Conservation (phyloP, 2,797 vertebrate species). For the Acipenser ruthenus region DNA sequence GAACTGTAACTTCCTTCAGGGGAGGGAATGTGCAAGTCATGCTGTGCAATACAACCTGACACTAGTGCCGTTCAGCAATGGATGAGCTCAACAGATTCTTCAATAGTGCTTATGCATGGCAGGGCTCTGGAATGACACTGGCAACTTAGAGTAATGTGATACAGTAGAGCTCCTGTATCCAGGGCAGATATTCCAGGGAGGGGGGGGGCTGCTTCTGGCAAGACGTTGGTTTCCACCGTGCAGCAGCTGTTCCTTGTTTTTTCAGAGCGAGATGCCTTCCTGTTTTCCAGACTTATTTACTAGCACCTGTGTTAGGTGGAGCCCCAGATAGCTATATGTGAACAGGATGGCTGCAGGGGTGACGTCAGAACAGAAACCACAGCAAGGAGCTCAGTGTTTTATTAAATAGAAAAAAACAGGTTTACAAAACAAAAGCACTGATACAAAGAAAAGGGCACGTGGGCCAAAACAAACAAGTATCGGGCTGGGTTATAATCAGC, state of each 20-base stretch:
- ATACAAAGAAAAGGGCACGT: no score
- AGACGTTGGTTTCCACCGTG: not conserved
- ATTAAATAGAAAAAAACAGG: no score
- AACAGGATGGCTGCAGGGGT: no score
- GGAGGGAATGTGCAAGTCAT: conserved; percentile 36
- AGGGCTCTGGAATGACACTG: conserved; percentile 7
- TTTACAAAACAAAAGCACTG: no score
- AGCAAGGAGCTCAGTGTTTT: no score
- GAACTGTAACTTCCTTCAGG: no score
- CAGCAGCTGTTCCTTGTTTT: not conserved
- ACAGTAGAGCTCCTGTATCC: conserved; percentile 28
- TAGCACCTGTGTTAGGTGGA: no score
- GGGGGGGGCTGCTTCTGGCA: conserved; percentile 7
- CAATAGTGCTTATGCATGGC: not conserved
- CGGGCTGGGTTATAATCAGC: no score
- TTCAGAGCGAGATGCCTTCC: not conserved
- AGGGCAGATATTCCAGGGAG: conserved; percentile 21
- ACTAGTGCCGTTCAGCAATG: conserved; percentile 14
- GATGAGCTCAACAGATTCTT: conserved; percentile 34
- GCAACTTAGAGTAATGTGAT: conserved; percentile 18
- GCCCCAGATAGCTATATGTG: no score
- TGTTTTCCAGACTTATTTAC: no score
- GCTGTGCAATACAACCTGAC: not conserved
- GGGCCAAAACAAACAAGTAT: no score
- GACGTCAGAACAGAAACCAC: no score